Evolutionary conservation across 2,797 vertebrate species (phyloP), one percentile per base, ranked within the genome.

Genomic region (Hemibagrus guttatus): DNA sequence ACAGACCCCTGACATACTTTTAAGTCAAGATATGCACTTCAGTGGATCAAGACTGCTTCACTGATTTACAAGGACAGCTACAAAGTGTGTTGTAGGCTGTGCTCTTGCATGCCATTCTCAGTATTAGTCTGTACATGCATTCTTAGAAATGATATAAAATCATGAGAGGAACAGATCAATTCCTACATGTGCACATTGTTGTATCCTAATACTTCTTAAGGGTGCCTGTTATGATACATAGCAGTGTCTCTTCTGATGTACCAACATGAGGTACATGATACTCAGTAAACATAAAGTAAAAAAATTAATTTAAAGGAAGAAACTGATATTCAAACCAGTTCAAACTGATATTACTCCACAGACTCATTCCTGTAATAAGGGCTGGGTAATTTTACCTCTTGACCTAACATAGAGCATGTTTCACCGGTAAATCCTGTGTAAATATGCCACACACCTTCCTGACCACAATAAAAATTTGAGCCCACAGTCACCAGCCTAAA

Each of bases 401-500:
- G 2, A 75, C 72, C 86, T 86, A 88, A 88, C 76, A 87, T 59
- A 75, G 54, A 86, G 81, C 63, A 66, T 85, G 75, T 21, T 26
- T 7, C 39, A 26, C 35, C 66, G 39, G 58, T 66, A 1, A 88
- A 83, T 82, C 80, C 75, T 71, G 2, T 26, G 63, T 84, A 87
- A 85, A 87, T 87, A 86, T 90, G 80, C 87, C 80, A 81, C 68
- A 75, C 74, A 87, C 74, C 83, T 88, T 83, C 35, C 16, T 16
- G 79, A 89, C 58, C 82, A 83, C 86, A 89, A 86, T 85, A 88
- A 86, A 89, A 49, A 35, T 42, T 39, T 88, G 74, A 81, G 83
- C 42, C 58, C 13, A 58, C 35, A 83, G 61, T 89, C 71, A 89
- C 66, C 85, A 78, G 49, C 12, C 23, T 80, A 52, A 56, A 85